Evolutionary conservation across 2,888 invertebrate genomes (phyloP), one percentile per base, ranked within the genome.

Genomic region (Hirtodrosophila trivittata): DNA sequence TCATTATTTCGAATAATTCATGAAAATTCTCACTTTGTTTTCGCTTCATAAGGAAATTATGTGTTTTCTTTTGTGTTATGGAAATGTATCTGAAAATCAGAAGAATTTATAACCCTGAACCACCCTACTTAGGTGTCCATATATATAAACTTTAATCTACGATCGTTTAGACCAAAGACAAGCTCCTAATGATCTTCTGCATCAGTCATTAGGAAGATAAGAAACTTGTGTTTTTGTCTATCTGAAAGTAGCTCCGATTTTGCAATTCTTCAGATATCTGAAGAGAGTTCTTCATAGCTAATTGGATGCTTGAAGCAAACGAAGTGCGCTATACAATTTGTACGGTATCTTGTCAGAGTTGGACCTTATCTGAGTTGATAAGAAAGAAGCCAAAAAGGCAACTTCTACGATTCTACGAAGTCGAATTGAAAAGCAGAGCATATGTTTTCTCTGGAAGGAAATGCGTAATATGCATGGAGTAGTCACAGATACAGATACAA

Each of bases 371-470:
- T 67, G 1, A 33, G 4, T 46, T 58, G 75, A 82, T 75, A 69
- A 76, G 41, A 26, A 16, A 51, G 32, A 42, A 54, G 51, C 18
- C 41, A 37, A 42, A 47, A 10, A 28, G 38, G 43, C 45, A 14
- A 28, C 25, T 18, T 28, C 9, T 28, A 38, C 52, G 51, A 58
- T 71, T 75, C 65, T 58, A 55, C 65, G 50, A 45, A 70, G 43
- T 14, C 38, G 28, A 43, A 32, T 54, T 35, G 41, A 70, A 67
- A 68, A 75, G 57, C 84, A 41, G 25, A 84, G 75, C 87, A 80
- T 80, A 80, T 80, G 87, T 84, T 84, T 80, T 81, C 85, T 54
- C 46, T 66, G 46, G 87, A 86, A 80, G 62, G 59, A 51, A 71
- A 52, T 65, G 65, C 67, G 57, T 54, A 63, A 59, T 59, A 51